Percentiles rank a stretch among this genome's conserved stretches.
phyloP scores from a whole-genome alignment of 2,888 invertebrate species.

The Mycalesis mineus region DNA sequence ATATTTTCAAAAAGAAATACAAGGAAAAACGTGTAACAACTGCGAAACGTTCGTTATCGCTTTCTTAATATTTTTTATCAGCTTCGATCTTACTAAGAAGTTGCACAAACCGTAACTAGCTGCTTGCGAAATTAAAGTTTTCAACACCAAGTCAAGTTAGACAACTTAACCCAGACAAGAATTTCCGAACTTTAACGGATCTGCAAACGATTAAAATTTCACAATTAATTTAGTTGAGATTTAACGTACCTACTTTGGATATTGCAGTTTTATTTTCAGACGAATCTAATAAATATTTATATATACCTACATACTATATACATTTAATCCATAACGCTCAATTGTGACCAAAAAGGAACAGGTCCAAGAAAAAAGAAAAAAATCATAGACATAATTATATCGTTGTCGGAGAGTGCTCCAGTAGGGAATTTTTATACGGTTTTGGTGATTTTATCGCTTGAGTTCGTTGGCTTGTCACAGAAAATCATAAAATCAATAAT shows the following conservation, averaged over 20 bases:
- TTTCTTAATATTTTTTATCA: constrained; percentile 21
- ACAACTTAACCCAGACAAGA: constrained; percentile 10
- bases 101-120: constrained; percentile 13
- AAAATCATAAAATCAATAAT: too few species aligned
- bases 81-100: constrained; percentile 3
- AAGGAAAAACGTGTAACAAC: neutral
- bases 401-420: too few species aligned
- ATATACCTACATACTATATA: too few species aligned
- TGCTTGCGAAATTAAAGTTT: constrained; percentile 17
- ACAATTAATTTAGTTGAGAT: neutral
- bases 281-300: too few species aligned
- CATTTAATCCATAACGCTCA: too few species aligned
- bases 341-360: too few species aligned
- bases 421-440: too few species aligned
- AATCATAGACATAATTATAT: too few species aligned
- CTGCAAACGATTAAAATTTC: neutral
- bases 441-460: too few species aligned
- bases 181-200: neutral
- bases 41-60: constrained; percentile 2
- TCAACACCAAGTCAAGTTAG: constrained; percentile 13
- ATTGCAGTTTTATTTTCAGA: too few species aligned
- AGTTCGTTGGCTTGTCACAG: too few species aligned
- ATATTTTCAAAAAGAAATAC: neutral
- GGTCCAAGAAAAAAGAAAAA: too few species aligned
- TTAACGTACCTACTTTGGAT: neutral